phyloP scores from a whole-genome alignment of 92 coral and sea anemone species.

The Galaxea fascicularis region DNA sequence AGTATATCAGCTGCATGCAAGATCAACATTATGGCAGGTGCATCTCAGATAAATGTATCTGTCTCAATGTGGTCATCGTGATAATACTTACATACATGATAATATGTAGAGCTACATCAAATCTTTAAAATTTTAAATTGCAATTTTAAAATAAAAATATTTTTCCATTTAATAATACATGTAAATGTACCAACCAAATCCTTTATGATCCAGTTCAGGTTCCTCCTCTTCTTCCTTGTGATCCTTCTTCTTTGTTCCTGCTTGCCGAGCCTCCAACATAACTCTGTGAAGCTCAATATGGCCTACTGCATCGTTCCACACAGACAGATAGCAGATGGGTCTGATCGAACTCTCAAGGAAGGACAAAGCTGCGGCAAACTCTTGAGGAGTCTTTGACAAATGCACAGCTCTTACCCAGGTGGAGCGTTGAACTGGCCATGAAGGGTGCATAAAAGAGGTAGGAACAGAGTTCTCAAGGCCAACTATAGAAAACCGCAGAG shows the following conservation, averaged over 20 bases:
- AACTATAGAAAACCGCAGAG: conserved; percentile 91
- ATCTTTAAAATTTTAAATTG: too few relatives aligned
- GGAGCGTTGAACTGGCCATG: conserved; percentile 98
- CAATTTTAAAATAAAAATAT: too few relatives aligned
- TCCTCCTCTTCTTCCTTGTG: conserved; percentile 93
- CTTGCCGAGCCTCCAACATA: conserved; percentile 76
- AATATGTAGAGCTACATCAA: too few relatives aligned
- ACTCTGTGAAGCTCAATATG: conserved; percentile 88
- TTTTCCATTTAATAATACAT: background rate
- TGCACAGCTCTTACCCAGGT: conserved; percentile 98
- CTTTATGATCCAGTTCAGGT: conserved; percentile 68
- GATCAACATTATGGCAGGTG: too few relatives aligned
- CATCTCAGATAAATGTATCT: too few relatives aligned
- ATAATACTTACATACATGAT: too few relatives aligned
- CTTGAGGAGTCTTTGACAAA: conserved; percentile 81
- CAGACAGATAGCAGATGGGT: conserved; percentile 89
- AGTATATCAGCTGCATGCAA: background rate
- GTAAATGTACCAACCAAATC: conserved; percentile 32
- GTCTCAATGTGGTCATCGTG: too few relatives aligned
- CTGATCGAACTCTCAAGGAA: conserved; percentile 89
- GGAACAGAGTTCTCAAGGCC: conserved; percentile 92
- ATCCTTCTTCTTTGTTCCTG: conserved; percentile 68
- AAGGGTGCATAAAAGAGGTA: conserved; percentile 96
- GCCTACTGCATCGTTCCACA: conserved; percentile 94
- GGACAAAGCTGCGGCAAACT: conserved; percentile 85